Evolutionary conservation across 2,888 invertebrate species (phyloP).

Genomic region (Drosophila anceps): DNA sequence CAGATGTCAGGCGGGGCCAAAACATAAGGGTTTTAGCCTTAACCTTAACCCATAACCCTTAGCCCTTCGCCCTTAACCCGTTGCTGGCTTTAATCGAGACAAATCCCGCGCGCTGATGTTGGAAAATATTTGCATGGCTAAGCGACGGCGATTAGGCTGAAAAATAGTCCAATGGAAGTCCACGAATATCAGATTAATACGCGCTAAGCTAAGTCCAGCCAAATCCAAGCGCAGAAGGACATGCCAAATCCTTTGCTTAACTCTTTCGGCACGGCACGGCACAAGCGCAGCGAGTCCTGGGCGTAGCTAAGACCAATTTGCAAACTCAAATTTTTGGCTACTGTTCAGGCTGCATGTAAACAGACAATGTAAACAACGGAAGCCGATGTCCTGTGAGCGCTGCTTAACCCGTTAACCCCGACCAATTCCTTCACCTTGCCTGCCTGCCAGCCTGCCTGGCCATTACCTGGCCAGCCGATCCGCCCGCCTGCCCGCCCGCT

Average conservation of each 20-base stretch:
- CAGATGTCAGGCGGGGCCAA: constrained; percentile 55
- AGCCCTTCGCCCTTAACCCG: constrained; percentile 21
- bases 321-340: constrained; percentile 69
- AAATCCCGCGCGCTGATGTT: constrained; percentile 61
- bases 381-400: constrained; percentile 38
- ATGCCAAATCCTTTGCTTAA: constrained; percentile 74
- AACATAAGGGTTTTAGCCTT: constrained; percentile 33
- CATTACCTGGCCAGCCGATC: constrained; percentile 4
- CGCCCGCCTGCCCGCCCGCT: constrained; percentile 20
- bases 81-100: constrained; percentile 55
- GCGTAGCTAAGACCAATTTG: constrained; percentile 83
- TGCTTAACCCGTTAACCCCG: constrained; percentile 61
- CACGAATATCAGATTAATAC: constrained; percentile 72
- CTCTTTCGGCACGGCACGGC: constrained; percentile 56
- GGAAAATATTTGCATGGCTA: constrained; percentile 81
- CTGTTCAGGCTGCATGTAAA: constrained; percentile 66
- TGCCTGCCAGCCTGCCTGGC: neutral
- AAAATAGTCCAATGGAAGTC: constrained; percentile 47
- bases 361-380: constrained; percentile 78
- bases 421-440: too few relatives aligned
- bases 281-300: constrained; percentile 36
- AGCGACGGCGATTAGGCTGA: constrained; percentile 71
- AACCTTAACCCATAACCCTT: constrained; percentile 24
- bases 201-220: constrained; percentile 63
- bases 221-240: constrained; percentile 36